Base-by-base conservation (phyloP, 2,888 invertebrate genomes). In the Endotricha flammealis region DNA sequence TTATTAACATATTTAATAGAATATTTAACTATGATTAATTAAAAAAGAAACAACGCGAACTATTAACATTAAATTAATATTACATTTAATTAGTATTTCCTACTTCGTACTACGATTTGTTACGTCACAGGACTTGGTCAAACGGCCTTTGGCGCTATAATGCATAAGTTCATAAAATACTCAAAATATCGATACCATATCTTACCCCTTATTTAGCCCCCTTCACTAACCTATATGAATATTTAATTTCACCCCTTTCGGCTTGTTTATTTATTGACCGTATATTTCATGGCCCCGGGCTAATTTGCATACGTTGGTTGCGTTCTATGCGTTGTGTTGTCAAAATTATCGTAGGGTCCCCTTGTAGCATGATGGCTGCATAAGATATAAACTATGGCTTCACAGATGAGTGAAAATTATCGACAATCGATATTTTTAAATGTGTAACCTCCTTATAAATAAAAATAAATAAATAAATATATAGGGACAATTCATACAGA, bases 191-290 rank as follows among this genome's bases (percentile, higher is more conserved):
- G 39, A 45, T 38, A 42, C 17, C 17, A 31, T 36, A 20, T 20
- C 8, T 20, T 20, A 8, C 20, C n/a, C 20, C 6, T 5, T 8
- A 16, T 8, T 16, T 14, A 11, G 17, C 44, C n/a, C 39, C 45
- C 75, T 63, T 60, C 75, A 71, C 79, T 72, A 62, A 42, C 44
- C 47, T 45, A 50, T 67, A 80, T 85, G 81, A 82, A 86, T 85
- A 85, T 83, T 82, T 85, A 81, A 82, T 79, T 77, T 78, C 79
- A 82, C 82, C 85, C 85, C 82, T 79, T 78, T 75, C 68, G 61
- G 45, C 65, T 66, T 75, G 75, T 85, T 82, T 86, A 85, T 85
- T 86, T 85, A 86, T 86, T 80, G 81, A 80, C 65, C 76, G 73
- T 85, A 85, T 85, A 85, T 83, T 83, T 85, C 82, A 83, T 76